Percentiles rank a stretch among this genome's conserved stretches.
Evolutionary conservation across 2,888 invertebrate species (phyloP).

Genomic region (Microctonus hyperodae): DNA sequence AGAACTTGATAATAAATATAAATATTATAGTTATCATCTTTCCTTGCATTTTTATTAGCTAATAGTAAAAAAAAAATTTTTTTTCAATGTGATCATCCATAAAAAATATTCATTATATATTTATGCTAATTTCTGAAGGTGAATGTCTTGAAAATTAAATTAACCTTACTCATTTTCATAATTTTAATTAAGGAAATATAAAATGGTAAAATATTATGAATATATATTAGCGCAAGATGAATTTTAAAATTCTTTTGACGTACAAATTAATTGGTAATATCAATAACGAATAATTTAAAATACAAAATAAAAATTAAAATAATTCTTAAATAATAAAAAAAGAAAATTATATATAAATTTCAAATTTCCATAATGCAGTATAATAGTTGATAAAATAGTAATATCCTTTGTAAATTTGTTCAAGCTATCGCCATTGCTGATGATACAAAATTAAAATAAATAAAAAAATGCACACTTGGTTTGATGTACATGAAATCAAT

Average conservation of each 20-base stretch:
- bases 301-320: neutral
- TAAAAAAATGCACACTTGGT: constrained; percentile 1
- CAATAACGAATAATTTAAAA: neutral
- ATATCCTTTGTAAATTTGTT: neutral
- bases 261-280: neutral
- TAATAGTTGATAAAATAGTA: neutral
- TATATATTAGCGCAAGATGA: neutral
- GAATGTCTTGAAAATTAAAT: neutral
- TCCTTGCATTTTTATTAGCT: neutral
- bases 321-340: neutral
- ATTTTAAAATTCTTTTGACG: neutral
- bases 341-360: neutral
- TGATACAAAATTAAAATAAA: neutral
- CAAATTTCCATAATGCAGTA: neutral
- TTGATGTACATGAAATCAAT: constrained; percentile 28
- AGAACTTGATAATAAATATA: neutral
- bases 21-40: neutral
- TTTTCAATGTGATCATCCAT: neutral
- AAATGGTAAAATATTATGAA: neutral
- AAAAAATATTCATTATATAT: neutral
- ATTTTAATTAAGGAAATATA: neutral
- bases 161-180: neutral
- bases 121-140: neutral
- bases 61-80: neutral
- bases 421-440: neutral